Evolutionary conservation across 1,140 invertebrate species (phyloP), one percentile per base, ranked within the genome.

Genomic region (Pemphigus obesinymphae): DNA sequence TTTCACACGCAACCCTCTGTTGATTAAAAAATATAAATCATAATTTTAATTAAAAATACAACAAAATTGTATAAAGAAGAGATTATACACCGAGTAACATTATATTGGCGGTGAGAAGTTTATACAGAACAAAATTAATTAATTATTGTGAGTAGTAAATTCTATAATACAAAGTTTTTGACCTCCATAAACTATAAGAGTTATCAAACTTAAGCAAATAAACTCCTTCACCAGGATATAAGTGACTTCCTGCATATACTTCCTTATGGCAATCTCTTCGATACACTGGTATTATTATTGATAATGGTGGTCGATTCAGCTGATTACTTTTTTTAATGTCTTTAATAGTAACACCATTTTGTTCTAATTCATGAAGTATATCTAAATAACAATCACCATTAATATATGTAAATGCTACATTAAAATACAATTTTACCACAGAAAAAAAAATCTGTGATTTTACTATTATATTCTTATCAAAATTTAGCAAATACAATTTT

Each of bases 151-250:
- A 98, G 85, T 99, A 99, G 87, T 98, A 99, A 58, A 99, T 96
- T 88, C 97, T 91, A 88, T 99, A 99, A 87, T 99, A 99, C 37
- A 99, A 90, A 15, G 96, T 98, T 92, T 99, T 99, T 84, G 96
- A 98, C 85, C 98, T 92, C 97, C 97, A 99, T 81, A 99, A 89
- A 58, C 97, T 99, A 88, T 99, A 99, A 0, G 97, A 97, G 89
- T 99, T 99, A 88, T 99, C 98, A 88, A 99, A 99, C 89, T 99
- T 99, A 11, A 99, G 89, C 86, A 99, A 89, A 89, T 99, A 99
- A 50, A 99, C 95, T 50, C 98, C 98, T 89, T 96, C 92, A 26
- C 95, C 97, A 6, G 98, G 98, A 88, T 99, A 99, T 34, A 92
- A 89, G 88, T 99, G 98, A 84, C 94, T 97, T 11, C 98, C 98